Evolutionary conservation across 2,888 invertebrate species (phyloP).

Genomic region (Drosophila quinaria): DNA sequence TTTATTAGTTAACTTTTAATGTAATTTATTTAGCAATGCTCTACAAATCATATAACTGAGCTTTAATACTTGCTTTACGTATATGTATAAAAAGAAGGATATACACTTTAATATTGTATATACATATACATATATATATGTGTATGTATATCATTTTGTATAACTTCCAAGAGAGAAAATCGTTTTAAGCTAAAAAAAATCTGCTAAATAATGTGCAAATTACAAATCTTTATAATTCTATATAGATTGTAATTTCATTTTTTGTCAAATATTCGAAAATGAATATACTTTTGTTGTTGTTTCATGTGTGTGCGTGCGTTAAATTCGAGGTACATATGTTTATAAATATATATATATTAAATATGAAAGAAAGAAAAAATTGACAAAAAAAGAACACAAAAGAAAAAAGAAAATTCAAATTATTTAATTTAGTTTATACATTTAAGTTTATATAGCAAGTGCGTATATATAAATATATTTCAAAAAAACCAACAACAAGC

Average conservation of each 20-base stretch:
- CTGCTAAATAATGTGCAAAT: slow-evolving; percentile 17
- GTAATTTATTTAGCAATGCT: slow-evolving; percentile 56
- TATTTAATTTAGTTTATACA: slow-evolving; percentile 77
- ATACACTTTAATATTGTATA: slow-evolving; percentile 24
- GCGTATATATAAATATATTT: slow-evolving; percentile 59
- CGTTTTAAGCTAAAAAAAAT: slow-evolving; percentile 32
- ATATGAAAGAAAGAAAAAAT: slow-evolving; percentile 44
- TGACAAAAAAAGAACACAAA: slow-evolving; percentile 36
- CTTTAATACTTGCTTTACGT: slow-evolving; percentile 52
- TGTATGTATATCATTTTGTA: slow-evolving; percentile 27
- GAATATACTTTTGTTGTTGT: slow-evolving; percentile 69
- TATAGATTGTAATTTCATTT: slow-evolving; percentile 41
- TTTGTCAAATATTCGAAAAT: slow-evolving; percentile 49
- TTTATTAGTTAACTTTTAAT: slow-evolving; percentile 44
- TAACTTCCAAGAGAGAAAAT: slow-evolving; percentile 36
- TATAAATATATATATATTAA: slow-evolving; percentile 43
- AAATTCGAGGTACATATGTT: slow-evolving; percentile 62
- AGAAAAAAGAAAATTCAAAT: slow-evolving; percentile 73
- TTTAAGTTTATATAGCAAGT: slow-evolving; percentile 83
- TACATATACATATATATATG: slow-evolving; percentile 25
- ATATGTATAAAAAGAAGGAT: slow-evolving; percentile 20
- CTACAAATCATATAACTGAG: slow-evolving; percentile 61
- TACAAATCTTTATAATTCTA: slow-evolving; percentile 11
- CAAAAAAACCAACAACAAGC: slow-evolving; percentile 53
- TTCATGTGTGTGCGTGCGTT: slow-evolving; percentile 79